phyloP scores from a whole-genome alignment of 1,140 invertebrate species.

The Pseudomyrmex pallidus region DNA sequence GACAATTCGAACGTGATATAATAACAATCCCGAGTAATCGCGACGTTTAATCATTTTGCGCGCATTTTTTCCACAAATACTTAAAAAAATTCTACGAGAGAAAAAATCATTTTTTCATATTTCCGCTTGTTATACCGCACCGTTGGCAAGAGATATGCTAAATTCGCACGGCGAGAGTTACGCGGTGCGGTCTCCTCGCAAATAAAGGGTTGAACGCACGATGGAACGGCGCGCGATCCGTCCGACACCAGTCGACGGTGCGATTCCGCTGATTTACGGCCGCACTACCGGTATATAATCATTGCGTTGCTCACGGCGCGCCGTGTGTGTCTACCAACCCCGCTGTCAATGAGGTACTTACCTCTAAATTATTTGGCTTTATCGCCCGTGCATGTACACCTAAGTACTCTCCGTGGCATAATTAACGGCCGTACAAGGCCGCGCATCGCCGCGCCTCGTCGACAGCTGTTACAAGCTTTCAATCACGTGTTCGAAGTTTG shows the following conservation, averaged over 20 bases:
- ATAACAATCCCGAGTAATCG: neutral
- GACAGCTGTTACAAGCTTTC: neutral
- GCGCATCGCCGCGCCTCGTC: neutral
- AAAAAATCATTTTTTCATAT: neutral
- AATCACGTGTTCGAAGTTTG: neutral
- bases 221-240: constrained; percentile 29
- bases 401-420: constrained; percentile 12
- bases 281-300: constrained; percentile 57
- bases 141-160: neutral
- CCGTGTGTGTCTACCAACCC: constrained; percentile 29
- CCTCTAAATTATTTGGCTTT: constrained; percentile 63
- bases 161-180: neutral
- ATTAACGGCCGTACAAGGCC: constrained; percentile 24
- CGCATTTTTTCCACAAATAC: neutral
- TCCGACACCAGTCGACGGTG: constrained; percentile 4
- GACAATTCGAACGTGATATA: too few species aligned
- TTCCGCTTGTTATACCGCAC: neutral
- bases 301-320: constrained; percentile 54
- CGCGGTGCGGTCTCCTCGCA: neutral
- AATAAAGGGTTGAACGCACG: constrained; percentile 27
- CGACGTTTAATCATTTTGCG: neutral
- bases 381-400: constrained; percentile 37
- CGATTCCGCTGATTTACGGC: constrained; percentile 67
- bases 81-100: neutral
- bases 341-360: constrained; percentile 68